Evolutionary conservation across 2,113 vertebrate species (phyloP), one percentile per base, ranked within the genome.

Genomic region (Elephas maximus): DNA sequence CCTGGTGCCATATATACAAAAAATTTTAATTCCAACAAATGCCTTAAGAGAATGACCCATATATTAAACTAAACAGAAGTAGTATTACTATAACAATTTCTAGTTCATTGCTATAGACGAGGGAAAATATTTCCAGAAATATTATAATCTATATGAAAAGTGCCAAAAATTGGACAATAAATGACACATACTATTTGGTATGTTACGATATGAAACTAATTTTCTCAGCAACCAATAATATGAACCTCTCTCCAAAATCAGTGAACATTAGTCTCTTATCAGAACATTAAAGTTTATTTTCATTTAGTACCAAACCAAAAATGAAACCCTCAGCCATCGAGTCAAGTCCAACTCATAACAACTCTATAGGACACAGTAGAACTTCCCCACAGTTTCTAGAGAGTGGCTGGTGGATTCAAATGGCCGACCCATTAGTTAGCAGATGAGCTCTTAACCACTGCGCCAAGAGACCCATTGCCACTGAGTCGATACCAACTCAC

Each of bases 21-120:
- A 83, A n/a, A 20, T 30, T 88, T 86, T 60, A 94, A 81, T 65
- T 63, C 18, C 57, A 92, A 95, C 23, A 95, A 96, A 90, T 57
- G 21, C 2, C 41, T 67, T 82, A 53, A 51, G 5, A 91, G n/a
- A 96, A 85, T 88, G 63, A 91, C 2, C 57, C 33, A 84, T 15
- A 81, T 44, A 51, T n/a, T 76, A 5, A 23, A 78, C 15, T 84
- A 30, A 62, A 76, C 84, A 92, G 67, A 30, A 82, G n/a, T 33
- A 26, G 33, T 71, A 67, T 67, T 73, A 83, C n/a, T 82, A 1
- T 62, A 81, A 93, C 65, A 88, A 88, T 80, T 71, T 80, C 77
- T 80, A n/a, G 44, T 91, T 90, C n/a, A 71, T 5, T 71, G 48
- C 41, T 95, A 71, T 11, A 83, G n/a, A 65, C 63, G 8, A 83